These are phyloP conservation scores for Ferrisia virgata DNA, from an alignment of 2,888 invertebrate genomes.

Conservation along the genomic window DNA sequence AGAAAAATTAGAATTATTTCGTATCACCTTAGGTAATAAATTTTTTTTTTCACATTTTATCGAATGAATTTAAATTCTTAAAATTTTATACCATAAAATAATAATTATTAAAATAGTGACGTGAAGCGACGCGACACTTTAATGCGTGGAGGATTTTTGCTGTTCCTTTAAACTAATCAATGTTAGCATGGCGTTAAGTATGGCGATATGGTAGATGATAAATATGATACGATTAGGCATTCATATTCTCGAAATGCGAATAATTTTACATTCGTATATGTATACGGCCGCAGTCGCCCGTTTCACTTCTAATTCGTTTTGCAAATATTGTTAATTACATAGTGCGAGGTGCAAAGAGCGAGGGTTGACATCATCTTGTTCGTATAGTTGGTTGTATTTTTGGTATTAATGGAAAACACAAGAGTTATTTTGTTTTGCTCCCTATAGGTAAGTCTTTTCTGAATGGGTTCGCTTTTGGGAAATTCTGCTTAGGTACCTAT, in stretches of 20 bases:
- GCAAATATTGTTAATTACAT: conserved; percentile 23
- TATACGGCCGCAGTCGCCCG: neutral
- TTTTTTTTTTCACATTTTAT: neutral
- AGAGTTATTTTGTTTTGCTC: conserved; percentile 23
- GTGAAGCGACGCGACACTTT: neutral
- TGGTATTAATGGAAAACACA: conserved; percentile 28
- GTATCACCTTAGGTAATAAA: neutral
- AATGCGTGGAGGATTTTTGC: neutral
- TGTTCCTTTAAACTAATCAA: neutral
- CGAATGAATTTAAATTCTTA: neutral
- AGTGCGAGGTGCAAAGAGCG: neutral
- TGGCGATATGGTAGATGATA: neutral
- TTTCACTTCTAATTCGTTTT: conserved; percentile 16
- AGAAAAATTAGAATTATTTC: neutral
- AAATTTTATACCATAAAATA: neutral
- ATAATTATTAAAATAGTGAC: too few species aligned
- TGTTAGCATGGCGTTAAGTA: neutral
- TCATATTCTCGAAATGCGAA: conserved; percentile 15
- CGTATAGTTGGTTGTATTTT: conserved; percentile 3
- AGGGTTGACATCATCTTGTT: conserved; percentile 24
- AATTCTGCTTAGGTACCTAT: neutral
- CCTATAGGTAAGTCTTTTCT: conserved; percentile 23
- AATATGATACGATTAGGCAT: neutral
- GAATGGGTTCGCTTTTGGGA: conserved; percentile 5
- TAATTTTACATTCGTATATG: conserved; percentile 9